Evolutionary conservation across 2,888 invertebrate species (phyloP).

Genomic region (Tolmerus cingulatus): DNA sequence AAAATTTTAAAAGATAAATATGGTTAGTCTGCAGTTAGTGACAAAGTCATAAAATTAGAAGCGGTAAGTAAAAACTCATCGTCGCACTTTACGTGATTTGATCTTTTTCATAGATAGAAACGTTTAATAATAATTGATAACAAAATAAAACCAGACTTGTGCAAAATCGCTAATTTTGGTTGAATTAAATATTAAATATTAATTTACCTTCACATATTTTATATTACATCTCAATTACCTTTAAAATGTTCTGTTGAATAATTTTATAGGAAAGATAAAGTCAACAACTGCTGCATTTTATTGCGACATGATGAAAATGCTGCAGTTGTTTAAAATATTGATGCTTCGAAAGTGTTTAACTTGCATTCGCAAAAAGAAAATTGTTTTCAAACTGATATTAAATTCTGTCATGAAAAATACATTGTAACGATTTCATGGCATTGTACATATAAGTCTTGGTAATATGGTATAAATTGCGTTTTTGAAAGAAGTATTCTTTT

Average conservation of each 20-base stretch:
- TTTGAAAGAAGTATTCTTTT: neutral
- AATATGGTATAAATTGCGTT: neutral
- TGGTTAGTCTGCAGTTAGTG: neutral
- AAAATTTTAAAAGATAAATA: neutral
- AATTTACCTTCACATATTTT: neutral
- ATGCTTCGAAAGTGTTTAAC: neutral
- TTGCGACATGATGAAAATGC: no score
- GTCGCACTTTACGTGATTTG: neutral
- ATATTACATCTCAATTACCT: neutral
- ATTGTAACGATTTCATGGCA: no score
- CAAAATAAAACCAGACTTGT: neutral
- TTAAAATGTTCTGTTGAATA: neutral
- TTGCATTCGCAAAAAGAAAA: neutral
- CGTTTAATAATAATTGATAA: neutral
- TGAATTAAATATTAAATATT: no score
- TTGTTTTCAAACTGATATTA: no score
- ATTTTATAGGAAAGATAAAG: neutral
- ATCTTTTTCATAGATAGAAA: neutral
- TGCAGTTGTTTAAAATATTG: no score
- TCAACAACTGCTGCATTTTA: no score
- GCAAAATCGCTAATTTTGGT: no score
- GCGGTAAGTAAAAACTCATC: neutral
- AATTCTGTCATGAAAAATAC: no score
- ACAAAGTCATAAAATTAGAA: neutral
- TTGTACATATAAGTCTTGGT: no score